Evolutionary conservation across 2,113 vertebrate genomes (phyloP).

Genomic region (Albula glossodonta): DNA sequence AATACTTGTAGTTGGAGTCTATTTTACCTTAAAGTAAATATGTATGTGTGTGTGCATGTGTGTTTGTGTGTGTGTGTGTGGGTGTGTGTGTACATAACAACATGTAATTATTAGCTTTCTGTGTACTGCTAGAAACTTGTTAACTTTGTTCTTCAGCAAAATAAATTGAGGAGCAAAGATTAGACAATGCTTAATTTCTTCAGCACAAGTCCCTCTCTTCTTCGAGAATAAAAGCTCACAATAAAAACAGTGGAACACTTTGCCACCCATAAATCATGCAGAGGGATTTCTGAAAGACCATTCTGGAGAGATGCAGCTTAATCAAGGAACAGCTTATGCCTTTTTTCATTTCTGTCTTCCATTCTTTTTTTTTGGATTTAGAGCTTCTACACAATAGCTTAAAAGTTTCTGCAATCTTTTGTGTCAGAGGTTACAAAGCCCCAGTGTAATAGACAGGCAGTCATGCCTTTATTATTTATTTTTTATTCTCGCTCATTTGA

Average conservation of each 20-base stretch:
- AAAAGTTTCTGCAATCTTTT: not conserved
- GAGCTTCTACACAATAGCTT: not conserved
- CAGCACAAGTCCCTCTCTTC: not conserved
- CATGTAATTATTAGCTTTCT: not conserved
- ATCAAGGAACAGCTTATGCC: slow-evolving; percentile 6
- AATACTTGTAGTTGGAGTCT: not conserved
- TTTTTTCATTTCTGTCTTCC: not conserved
- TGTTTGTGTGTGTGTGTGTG: not conserved
- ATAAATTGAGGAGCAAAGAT: not conserved
- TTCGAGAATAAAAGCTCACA: not conserved
- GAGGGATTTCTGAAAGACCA: not conserved
- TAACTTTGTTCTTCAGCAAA: not conserved
- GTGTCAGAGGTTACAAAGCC: slow-evolving; percentile 6
- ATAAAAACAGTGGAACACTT: not conserved
- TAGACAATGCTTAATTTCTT: not conserved
- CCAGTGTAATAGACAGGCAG: not conserved
- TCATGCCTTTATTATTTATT: not conserved
- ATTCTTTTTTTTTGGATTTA: not conserved
- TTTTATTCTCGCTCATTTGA: not conserved
- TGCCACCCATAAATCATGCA: not conserved
- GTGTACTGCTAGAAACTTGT: not conserved
- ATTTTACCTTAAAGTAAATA: not conserved
- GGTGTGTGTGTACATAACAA: not conserved
- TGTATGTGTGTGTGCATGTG: not conserved
- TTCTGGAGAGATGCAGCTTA: not conserved